Base-by-base conservation (phyloP, 2,113 vertebrate species). In the Ginglymostoma cirratum region DNA sequence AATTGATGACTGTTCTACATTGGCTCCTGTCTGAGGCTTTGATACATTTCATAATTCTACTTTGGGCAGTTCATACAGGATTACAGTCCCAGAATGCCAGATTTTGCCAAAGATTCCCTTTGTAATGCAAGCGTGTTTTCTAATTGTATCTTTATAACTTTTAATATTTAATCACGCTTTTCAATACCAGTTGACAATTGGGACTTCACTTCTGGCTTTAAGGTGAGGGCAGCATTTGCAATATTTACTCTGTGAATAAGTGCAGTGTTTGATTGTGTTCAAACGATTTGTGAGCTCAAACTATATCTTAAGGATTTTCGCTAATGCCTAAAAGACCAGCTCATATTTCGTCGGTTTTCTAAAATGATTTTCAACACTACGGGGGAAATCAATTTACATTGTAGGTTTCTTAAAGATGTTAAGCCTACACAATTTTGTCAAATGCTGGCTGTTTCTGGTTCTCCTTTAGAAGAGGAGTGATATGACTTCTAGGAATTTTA, bases 41-140 rank as follows among this genome's bases (percentile, higher is more conserved):
- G 67, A 48, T 45, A 23, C 52, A 70, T 95, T 72, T 72, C 94
- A 76, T 27, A 72, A 72, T 95, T 95, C 94, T 72, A 95, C 67
- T 95, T 76, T 14, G 34, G 94, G 69, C 8, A 52, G 66, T 52
- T 52, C 94, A 95, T 72, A 7, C 12, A 95, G 69, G 94, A 76
- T 4, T 30, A 19, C 12, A 48, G 94, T 6, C 94, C 69, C 94
- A 72, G 67, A 95, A 52, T 95, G 67, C 69, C 27, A 15, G 42
- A 76, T 93, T 93, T 24, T 93, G 34, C 89, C 61, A 95, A 95
- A 95, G 30, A 15, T 52, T 48, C 94, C 67, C 42, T 52, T 52
- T 30, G 45, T 17, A 14, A 17, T 24, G 42, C 3, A 95, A 48
- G 65, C 45, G 27, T 72, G 66, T 72, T 42, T 72, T 45, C 30